phyloP scores from a whole-genome alignment of 35 echinoderm and acorn worm species.

The Hemicentrotus pulcherrimus region DNA sequence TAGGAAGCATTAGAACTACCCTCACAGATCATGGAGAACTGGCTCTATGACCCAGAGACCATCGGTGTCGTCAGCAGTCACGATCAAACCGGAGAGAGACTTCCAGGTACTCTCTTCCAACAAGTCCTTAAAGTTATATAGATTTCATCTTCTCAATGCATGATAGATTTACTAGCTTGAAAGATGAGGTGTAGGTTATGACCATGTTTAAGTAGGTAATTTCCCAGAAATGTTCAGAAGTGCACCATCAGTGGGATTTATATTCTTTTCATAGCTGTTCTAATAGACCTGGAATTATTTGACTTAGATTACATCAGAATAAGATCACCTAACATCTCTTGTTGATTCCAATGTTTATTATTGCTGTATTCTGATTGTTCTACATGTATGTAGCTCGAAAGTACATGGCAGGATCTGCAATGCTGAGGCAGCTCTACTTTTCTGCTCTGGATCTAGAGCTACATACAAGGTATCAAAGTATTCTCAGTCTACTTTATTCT shows the following conservation, averaged over 20 bases:
- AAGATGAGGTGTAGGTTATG: too few relatives aligned
- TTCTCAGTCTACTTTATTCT: neutral
- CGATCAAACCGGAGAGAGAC: slow-evolving; percentile 60
- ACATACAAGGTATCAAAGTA: slow-evolving; percentile 68
- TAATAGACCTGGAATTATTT: too few relatives aligned
- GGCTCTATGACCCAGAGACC: slow-evolving; percentile 85
- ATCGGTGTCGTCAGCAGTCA: slow-evolving; percentile 81
- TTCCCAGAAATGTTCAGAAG: too few relatives aligned
- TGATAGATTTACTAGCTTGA: neutral
- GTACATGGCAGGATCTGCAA: slow-evolving; percentile 75
- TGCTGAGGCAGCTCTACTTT: slow-evolving; percentile 93
- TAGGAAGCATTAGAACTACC: slow-evolving; percentile 96
- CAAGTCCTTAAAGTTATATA: slow-evolving; percentile 58
- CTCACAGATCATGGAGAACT: slow-evolving; percentile 99
- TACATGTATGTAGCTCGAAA: slow-evolving; percentile 84
- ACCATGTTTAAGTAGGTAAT: too few relatives aligned
- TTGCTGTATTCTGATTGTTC: neutral
- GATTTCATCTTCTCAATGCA: neutral
- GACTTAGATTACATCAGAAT: neutral
- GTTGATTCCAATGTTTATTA: neutral
- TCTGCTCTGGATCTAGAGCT: slow-evolving; percentile 89
- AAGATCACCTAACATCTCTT: neutral
- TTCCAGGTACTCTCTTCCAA: slow-evolving; percentile 73
- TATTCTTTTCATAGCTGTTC: too few relatives aligned
- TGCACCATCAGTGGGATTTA: too few relatives aligned